Evolutionary conservation across 2,113 vertebrate genomes (phyloP).

Genomic region (Amblyopsis rosae): DNA sequence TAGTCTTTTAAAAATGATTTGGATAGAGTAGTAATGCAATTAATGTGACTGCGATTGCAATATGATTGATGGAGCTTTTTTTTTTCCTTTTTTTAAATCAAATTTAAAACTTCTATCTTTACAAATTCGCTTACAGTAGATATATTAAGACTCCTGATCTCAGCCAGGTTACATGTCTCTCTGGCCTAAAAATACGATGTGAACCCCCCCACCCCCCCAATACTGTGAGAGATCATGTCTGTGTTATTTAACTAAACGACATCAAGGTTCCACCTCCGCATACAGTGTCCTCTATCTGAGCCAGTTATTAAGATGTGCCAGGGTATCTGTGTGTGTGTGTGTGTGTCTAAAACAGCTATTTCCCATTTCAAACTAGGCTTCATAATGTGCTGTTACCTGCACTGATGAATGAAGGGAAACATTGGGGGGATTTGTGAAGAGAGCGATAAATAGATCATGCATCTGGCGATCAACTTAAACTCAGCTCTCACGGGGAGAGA

Average conservation of each 20-base stretch:
- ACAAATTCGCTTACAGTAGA: too few relatives aligned
- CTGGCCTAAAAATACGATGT: not conserved
- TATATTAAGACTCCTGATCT: too few relatives aligned
- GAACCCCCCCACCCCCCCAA: not conserved
- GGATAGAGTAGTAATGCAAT: not conserved
- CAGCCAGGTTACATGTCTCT: not conserved
- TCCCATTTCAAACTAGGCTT: conserved; percentile 52
- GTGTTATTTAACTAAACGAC: not conserved
- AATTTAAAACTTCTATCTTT: too few relatives aligned
- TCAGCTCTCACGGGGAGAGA: conserved; percentile 87
- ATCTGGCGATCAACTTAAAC: conserved; percentile 86
- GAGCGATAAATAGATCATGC: conserved; percentile 83
- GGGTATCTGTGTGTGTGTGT: conserved; percentile 51
- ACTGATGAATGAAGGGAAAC: conserved; percentile 28
- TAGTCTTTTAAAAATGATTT: not conserved
- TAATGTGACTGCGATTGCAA: not conserved
- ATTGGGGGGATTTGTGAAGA: conserved; percentile 7
- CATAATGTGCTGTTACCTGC: not conserved
- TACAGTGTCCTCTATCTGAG: conserved; percentile 49
- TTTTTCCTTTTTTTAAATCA: not conserved
- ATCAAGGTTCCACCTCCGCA: not conserved
- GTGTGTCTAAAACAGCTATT: conserved; percentile 55
- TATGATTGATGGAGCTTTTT: not conserved
- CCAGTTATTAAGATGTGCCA: conserved; percentile 82
- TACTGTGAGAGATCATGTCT: not conserved